phyloP scores from a whole-genome alignment of 2,113 vertebrate species.

The Serinus canaria region DNA sequence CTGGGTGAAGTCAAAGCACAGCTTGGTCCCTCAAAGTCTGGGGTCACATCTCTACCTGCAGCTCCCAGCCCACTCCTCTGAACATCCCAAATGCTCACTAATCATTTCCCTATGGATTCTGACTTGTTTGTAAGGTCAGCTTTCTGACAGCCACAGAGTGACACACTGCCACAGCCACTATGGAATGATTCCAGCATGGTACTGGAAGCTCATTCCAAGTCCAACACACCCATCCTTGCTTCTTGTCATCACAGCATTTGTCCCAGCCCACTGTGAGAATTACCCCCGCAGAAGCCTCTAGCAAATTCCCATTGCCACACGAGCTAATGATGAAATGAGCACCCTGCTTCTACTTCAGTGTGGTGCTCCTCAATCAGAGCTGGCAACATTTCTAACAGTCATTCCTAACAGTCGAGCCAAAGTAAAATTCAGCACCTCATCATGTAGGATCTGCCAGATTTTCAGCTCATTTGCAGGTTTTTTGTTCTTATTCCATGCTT shows the following conservation, averaged over 20 bases:
- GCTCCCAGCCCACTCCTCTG: neutral
- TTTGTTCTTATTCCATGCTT: neutral
- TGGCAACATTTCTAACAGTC: neutral
- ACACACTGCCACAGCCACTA: neutral
- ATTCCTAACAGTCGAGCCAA: neutral
- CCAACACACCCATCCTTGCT: neutral
- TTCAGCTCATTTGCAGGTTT: neutral
- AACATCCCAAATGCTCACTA: neutral
- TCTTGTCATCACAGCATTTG: neutral
- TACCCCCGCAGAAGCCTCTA: neutral
- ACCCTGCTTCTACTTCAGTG: neutral
- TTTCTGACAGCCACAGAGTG: neutral
- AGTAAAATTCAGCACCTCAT: neutral
- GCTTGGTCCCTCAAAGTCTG: neutral
- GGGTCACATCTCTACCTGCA: neutral
- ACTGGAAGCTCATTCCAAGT: neutral
- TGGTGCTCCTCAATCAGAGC: neutral
- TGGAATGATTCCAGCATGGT: neutral
- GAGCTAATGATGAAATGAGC: neutral
- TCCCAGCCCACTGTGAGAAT: neutral
- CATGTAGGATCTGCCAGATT: neutral
- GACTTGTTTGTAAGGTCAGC: neutral
- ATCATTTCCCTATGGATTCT: neutral
- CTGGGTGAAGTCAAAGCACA: accelerated
- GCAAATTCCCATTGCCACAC: neutral